These are phyloP conservation scores for Micropterix aruncella DNA, from an alignment of 2,888 invertebrate species.

Conservation along the genomic window DNA sequence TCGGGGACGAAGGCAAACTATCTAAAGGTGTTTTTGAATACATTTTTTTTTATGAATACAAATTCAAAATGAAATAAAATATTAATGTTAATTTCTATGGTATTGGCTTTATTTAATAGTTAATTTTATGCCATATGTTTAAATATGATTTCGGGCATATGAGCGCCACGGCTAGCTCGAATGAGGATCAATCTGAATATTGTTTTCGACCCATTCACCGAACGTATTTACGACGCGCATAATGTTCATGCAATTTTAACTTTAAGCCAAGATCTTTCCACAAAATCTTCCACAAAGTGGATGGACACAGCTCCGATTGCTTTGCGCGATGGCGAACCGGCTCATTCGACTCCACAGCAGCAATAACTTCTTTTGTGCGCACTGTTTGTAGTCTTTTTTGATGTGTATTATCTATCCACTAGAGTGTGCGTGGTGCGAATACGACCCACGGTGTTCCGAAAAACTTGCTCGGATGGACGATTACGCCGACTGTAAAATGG, in stretches of 20 bases:
- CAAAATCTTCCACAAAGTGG: constrained; percentile 13
- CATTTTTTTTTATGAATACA: no score
- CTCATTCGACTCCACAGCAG: constrained; percentile 12
- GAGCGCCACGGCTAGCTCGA: no score
- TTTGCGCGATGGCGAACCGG: constrained; percentile 13
- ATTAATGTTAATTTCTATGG: no score
- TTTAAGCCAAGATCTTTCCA: constrained; percentile 13
- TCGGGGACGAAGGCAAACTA: no score
- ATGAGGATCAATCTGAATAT: constrained; percentile 9
- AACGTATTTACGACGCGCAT: constrained; percentile 9
- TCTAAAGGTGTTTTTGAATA: no score
- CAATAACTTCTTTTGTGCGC: constrained; percentile 10
- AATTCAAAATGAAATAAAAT: no score
- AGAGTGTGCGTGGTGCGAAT: constrained; percentile 12
- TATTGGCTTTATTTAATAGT: no score
- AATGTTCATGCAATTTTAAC: constrained; percentile 10
- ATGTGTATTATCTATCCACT: constrained; percentile 11
- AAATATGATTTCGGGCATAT: no score
- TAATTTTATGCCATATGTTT: no score
- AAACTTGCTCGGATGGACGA: constrained; percentile 11
- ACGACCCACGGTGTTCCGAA: no score
- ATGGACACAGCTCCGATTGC: constrained; percentile 13
- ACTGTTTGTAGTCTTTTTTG: constrained; percentile 11
- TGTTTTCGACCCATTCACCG: constrained; percentile 11
- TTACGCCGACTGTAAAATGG: constrained; percentile 11